Evolutionary conservation across 2,888 invertebrate species (phyloP), one percentile per base, ranked within the genome.

Genomic region (Cephus pygmeus): DNA sequence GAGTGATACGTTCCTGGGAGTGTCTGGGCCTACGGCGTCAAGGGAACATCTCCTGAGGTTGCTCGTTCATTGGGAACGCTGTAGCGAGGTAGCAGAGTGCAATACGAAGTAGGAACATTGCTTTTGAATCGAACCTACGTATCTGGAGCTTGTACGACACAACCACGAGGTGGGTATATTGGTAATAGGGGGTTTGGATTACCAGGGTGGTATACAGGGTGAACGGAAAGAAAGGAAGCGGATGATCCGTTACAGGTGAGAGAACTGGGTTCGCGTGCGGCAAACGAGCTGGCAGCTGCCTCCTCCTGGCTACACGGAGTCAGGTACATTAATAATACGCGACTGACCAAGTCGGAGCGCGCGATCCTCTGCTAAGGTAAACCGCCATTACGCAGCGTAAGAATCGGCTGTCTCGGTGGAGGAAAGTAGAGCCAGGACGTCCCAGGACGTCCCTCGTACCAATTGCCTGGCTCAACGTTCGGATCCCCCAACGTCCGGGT

Each of bases 241-340:
- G 79, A 80, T 85, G 85, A 88, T 88, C 87, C 88, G 89, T 89
- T 90, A 90, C 91, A 91, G 91, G 91, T 91, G 91, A 90, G 88
- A 88, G 87, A 87, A 86, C 85, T 84, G 83, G 85, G 86, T 87
- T 89, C 88, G 90, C 91, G 90, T 90, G 91, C 89, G 88, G 88
- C 87, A 89, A 89, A 90, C 89, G 88, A 89, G 88, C 88, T 75
- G 87, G 90, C 90, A 90, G 90, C 90, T 90, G 90, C 85, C 85
- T 83, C 86, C 85, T 88, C 81, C 83, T 86, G 87, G 87, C 87
- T 87, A 87, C 85, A 86, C 81, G 85, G 81, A 85, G 73, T 75
- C 78, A 75, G 75, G 79, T 83, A 80, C 83, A 80, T 83, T 89
- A 89, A 89, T 90, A 88, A 90, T 90, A 89, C 88, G 87, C 89